Base-by-base conservation (phyloP, 2,797 vertebrate genomes). In the Agapornis canus region DNA sequence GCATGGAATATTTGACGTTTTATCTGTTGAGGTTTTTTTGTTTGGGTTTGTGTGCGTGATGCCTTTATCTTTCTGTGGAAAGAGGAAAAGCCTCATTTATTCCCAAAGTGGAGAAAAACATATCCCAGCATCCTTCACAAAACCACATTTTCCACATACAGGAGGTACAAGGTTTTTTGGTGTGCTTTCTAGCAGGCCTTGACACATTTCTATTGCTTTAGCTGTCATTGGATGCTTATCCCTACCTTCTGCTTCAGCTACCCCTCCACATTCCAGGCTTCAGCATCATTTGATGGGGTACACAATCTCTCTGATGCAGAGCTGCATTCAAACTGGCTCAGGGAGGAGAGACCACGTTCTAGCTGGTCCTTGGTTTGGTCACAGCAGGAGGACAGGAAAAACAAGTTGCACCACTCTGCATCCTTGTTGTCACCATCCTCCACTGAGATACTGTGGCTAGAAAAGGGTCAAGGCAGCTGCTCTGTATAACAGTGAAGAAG, bases 131-230 rank as follows among this genome's bases (percentile, higher is more conserved):
- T 60, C 57, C 86, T 76, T 72, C 56, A 11, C 52, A 86, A 93
- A 92, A 48, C 84, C 78, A 81, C 26, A 82, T 91, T 95, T 95
- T 95, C 96, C 86, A 89, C 65, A 37, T 72, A n/a, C 49, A 59
- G 61, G 31, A 78, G 63, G 37, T 22, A 57, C 15, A 57, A 45
- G 1, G 3, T 84, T 43, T 71, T 86, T 69, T 81, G 39, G 54
- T 81, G 8, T 37, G 27, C 18, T 90, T 86, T 83, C 69, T 43
- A 56, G 21, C 2, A 10, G 57, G 20, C 26, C n/a, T 78, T 32
- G 31, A 54, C 47, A 42, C 4, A 19, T 31, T 71, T 65, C 31
- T 87, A 11, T 42, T 61, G 29, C 21, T 81, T 88, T 69, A 20
- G 32, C 43, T 72, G 6, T n/a, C 49, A 65, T 25, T 37, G 25